Conservation (phyloP, 2,113 vertebrate species). For the Crotalus tigris region DNA sequence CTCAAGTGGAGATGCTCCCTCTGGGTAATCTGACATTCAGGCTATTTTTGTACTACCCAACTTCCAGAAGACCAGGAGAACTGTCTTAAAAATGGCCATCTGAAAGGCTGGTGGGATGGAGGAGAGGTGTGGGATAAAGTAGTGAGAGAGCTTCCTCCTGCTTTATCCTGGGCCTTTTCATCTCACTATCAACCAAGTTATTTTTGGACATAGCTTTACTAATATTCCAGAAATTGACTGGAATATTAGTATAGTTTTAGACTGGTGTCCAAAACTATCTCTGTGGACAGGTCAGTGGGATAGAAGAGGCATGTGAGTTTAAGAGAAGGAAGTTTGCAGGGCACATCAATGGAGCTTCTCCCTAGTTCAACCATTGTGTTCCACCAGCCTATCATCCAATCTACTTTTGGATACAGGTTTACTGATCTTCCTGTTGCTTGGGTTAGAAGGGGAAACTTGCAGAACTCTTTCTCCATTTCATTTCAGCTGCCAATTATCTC, state of each 20-base stretch:
- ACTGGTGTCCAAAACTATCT: background rate
- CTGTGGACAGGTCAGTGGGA: background rate
- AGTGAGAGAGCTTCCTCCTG: background rate
- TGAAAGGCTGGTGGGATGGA: background rate
- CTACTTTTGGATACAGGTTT: background rate
- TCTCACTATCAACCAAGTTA: background rate
- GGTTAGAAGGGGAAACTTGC: background rate
- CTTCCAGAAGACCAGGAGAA: background rate
- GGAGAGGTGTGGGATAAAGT: background rate
- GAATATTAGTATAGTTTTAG: background rate
- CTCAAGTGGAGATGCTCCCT: background rate
- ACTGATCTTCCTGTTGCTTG: background rate
- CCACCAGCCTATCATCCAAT: background rate
- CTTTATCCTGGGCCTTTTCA: background rate
- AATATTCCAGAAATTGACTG: background rate
- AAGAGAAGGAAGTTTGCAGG: background rate
- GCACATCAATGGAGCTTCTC: background rate
- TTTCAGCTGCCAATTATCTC: background rate
- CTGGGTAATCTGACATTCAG: background rate
- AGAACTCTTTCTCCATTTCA: background rate
- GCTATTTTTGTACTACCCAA: background rate
- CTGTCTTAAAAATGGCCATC: background rate
- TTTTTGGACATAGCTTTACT: background rate
- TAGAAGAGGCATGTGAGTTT: background rate
- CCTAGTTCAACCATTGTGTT: background rate